Conservation (phyloP, 2,113 vertebrate species). For the Eretmochelys imbricata region DNA sequence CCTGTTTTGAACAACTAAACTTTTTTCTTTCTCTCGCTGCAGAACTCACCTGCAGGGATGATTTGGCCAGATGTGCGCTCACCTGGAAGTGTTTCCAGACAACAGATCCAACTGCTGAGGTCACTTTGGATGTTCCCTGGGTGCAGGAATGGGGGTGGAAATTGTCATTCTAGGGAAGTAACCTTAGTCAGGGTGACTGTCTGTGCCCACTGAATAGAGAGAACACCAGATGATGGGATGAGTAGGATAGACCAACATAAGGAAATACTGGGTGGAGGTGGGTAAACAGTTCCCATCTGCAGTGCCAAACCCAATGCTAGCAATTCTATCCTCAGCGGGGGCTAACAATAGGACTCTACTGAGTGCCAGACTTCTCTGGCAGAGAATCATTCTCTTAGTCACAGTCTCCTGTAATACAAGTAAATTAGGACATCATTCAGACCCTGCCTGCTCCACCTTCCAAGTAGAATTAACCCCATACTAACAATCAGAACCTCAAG, state of each 20-base stretch:
- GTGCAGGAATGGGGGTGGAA: not conserved
- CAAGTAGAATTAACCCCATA: not conserved
- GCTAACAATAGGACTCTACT: not conserved
- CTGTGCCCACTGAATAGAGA: not conserved
- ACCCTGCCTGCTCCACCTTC: not conserved
- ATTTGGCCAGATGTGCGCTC: not conserved
- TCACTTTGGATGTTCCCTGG: not conserved
- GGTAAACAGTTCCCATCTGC: not conserved
- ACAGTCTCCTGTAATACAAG: not conserved
- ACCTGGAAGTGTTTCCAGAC: not conserved
- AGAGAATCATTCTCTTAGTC: not conserved
- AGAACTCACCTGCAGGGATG: not conserved
- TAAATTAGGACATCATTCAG: not conserved
- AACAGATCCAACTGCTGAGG: not conserved
- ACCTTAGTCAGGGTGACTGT: not conserved
- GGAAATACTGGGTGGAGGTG: not conserved
- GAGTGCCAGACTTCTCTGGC: not conserved
- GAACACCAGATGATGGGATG: not conserved
- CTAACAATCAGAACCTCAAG: not conserved
- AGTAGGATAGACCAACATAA: not conserved
- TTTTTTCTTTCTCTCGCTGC: not conserved
- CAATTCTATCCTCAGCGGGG: not conserved
- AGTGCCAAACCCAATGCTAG: not conserved
- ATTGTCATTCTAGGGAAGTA: not conserved
- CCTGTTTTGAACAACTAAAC: not conserved